Conservation (phyloP, 2,113 vertebrate genomes). For the Petrocephalus microphthalmus region DNA sequence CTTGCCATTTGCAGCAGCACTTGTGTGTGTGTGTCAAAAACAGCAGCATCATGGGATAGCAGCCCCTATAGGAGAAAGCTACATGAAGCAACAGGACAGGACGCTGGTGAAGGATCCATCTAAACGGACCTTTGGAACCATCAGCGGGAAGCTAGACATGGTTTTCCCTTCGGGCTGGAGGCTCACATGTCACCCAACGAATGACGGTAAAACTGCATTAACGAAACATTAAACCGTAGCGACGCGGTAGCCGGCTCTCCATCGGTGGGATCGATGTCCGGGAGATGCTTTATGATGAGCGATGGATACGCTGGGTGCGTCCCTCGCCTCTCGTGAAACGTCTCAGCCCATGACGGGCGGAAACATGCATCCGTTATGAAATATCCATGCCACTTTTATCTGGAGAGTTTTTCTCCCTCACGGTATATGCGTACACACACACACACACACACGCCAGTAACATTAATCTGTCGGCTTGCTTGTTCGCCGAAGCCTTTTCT, state of each 20-base stretch:
- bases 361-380: not conserved
- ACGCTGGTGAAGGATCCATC: conserved; percentile 12
- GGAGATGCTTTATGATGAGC: not conserved
- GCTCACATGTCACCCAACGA: not conserved
- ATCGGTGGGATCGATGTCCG: conserved; percentile 4
- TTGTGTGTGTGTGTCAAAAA: not conserved
- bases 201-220: conserved; percentile 16
- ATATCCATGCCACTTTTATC: not conserved
- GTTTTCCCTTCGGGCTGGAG: not conserved
- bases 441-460: not conserved
- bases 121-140: not conserved
- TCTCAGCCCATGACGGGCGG: not conserved
- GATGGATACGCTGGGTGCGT: not conserved
- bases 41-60: not conserved
- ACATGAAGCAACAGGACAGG: not conserved
- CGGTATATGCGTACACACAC: not conserved
- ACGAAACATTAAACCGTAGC: conserved; percentile 14
- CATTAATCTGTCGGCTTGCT: not conserved
- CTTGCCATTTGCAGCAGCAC: not conserved
- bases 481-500: not conserved
- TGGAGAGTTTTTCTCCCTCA: not conserved
- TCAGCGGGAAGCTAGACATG: not conserved
- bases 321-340: not conserved
- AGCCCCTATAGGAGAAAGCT: not conserved
- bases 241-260: not conserved